Percentiles rank a stretch among this genome's conserved stretches.
Evolutionary conservation across 2,888 invertebrate species (phyloP).

Genomic region (Scaeva pyrastri): DNA sequence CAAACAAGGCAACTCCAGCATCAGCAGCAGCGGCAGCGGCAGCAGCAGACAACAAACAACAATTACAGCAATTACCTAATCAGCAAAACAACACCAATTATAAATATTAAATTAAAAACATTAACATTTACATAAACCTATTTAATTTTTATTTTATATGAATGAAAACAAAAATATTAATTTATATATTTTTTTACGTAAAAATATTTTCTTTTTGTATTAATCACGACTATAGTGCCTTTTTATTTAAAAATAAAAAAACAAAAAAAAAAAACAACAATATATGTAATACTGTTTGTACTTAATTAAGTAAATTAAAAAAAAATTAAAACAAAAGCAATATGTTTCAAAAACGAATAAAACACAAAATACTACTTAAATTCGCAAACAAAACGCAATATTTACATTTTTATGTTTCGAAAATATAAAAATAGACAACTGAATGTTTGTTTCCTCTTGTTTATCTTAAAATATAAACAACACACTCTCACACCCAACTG

Average conservation of each 20-base stretch:
- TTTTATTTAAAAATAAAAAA: slow-evolving; percentile 57
- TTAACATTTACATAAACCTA: not conserved
- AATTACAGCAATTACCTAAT: slow-evolving; percentile 43
- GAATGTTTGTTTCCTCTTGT: slow-evolving; percentile 51
- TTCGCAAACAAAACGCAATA: slow-evolving; percentile 27
- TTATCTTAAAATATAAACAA: slow-evolving; percentile 28
- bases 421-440: slow-evolving; percentile 15
- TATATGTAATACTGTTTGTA: slow-evolving; percentile 59
- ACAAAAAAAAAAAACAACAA: not conserved
- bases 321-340: slow-evolving; percentile 39
- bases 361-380: slow-evolving; percentile 39
- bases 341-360: slow-evolving; percentile 41
- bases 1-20: slow-evolving; percentile 56
- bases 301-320: slow-evolving; percentile 50
- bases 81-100: slow-evolving; percentile 77
- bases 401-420: slow-evolving; percentile 44
- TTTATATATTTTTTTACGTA: slow-evolving; percentile 73
- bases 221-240: slow-evolving; percentile 72
- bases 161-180: slow-evolving; percentile 37
- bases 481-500: slow-evolving; percentile 22
- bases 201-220: slow-evolving; percentile 54
- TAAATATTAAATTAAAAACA: slow-evolving; percentile 55
- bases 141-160: slow-evolving; percentile 48
- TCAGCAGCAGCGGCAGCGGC: slow-evolving; percentile 18
- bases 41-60: slow-evolving; percentile 46